Evolutionary conservation across 2,888 invertebrate species (phyloP), one percentile per base, ranked within the genome.

Genomic region (Campaea margaritaria): DNA sequence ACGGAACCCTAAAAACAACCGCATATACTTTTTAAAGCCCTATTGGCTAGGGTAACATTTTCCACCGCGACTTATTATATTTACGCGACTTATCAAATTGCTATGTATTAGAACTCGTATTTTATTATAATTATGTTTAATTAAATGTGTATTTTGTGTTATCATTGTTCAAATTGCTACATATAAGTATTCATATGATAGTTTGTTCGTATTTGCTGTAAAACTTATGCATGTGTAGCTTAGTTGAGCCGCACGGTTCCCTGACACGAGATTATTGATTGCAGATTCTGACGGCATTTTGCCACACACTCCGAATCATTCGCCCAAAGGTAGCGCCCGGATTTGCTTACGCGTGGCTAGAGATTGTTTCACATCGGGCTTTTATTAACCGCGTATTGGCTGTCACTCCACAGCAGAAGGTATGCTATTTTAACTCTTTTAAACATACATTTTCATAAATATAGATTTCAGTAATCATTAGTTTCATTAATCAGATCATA

Each of bases 271-370:
- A 3, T n/a, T 36, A n/a, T 36, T 36, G 49, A 49, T 46, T 47
- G 2, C 82, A 95, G 93, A 96, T 98, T 72, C 94, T 99, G 48
- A 98, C 98, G 14, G 98, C 99, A 9, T 99, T 98, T 88, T 98
- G 99, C 83, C 98, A 99, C 88, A 97, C 98, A 0, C 94, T 99
- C 69, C 98, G 99, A 79, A 96, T 99, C 72, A 93, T 99, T 68
- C 94, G 98, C 57, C 99, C 99, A 10, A 95, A 96, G 45, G 96
- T 97, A 73, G 98, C 98, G 0, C 98, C 99, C 0, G 99, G 98
- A 0, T 99, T 99, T 87, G 97, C 98, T 58, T 99, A 98, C 86
- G 98, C 99, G 1, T 99, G 99, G 99, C 92, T 99, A 58, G 99
- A 99, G 87, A 93, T 99, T 46, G 97, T 99, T 41, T 98, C 99